Base-by-base conservation (phyloP, 2,888 invertebrate genomes). In the Pardosa pseudoannulata region DNA sequence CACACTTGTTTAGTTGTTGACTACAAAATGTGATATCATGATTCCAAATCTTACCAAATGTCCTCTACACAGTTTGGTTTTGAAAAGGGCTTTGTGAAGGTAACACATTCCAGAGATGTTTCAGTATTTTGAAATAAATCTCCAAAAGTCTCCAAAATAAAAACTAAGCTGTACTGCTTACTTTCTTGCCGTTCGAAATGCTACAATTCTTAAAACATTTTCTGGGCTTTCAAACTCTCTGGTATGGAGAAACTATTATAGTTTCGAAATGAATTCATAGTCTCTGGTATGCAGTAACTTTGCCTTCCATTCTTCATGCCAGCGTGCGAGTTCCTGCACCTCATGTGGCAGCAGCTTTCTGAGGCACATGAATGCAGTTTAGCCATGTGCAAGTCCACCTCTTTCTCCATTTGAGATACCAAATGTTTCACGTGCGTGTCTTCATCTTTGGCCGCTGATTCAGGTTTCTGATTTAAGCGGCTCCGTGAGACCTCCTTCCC, bases 331-430 rank as follows among this genome's bases (percentile, higher is more conserved):
- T 56, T 23, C 5, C 56, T 2, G 11, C 56, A 19, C 5, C 23
- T 56, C 56, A 56, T 23, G 56, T 56, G 23, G 23, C 56, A 56
- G 23, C 23, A 41, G 23, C 29, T 65, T 2, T 75, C 67, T 1
- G 32, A 9, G 6, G 56, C n/a, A 32, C 78, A 70, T n/a, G 13
- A 67, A 67, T 70, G 68, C 3, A 36, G n/a, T n/a, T 78, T 29
- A 6, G 13, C 28, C 36, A 67, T 13, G 7, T 78, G 50, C 56
- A 13, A 36, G 19, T 29, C 50, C 11, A n/a, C n/a, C 27, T 78
- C 78, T 6, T 64, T 29, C 3, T 27, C 64, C 1, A 64, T 9
- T 29, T 64, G 64, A 0, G 9, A 3, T 19, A 56, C 29, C 28
- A 64, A 11, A 28, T 64, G 64, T 29, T 64, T 64, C 27, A 29